phyloP scores from a whole-genome alignment of 2,113 vertebrate genomes.

The Seriola aureovittata region DNA sequence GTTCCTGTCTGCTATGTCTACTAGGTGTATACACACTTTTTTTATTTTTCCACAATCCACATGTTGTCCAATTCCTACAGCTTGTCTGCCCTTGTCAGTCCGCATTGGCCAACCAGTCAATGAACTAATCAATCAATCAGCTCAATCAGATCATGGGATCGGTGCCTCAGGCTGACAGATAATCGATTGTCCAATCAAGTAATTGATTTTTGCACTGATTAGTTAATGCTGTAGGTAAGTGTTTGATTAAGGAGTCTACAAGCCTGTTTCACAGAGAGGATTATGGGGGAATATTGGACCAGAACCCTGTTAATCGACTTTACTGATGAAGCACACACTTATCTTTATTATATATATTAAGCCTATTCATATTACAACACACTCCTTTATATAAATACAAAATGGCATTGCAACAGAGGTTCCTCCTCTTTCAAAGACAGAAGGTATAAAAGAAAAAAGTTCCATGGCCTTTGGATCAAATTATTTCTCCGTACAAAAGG shows the following conservation, averaged over 20 bases:
- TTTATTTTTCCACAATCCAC: not conserved
- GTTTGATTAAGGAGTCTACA: constrained; percentile 36
- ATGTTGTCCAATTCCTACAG: not conserved
- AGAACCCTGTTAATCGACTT: constrained; percentile 25
- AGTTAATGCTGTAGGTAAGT: constrained; percentile 15
- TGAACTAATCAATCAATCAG: constrained; percentile 30
- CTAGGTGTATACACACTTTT: not conserved
- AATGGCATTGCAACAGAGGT: constrained; percentile 1
- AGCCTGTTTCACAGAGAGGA: constrained; percentile 15
- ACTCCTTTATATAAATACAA: not conserved
- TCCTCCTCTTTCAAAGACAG: not conserved
- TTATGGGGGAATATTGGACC: not conserved
- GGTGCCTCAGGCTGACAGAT: constrained; percentile 31
- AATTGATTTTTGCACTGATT: constrained; percentile 48
- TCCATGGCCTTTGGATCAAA: not conserved
- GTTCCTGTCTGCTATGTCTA: not conserved
- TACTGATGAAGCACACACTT: not conserved
- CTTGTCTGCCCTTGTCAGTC: constrained; percentile 30
- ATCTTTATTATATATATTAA: constrained; percentile 34
- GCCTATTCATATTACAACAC: constrained; percentile 7
- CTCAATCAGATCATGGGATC: constrained; percentile 39
- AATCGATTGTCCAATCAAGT: constrained; percentile 15
- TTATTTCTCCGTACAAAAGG: constrained; percentile 6
- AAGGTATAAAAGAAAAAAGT: not conserved
- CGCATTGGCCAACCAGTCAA: constrained; percentile 26